Percentiles rank a stretch among this genome's conserved stretches.
phyloP scores from a whole-genome alignment of 23 tunicate species.

The Oikopleura dioica region DNA sequence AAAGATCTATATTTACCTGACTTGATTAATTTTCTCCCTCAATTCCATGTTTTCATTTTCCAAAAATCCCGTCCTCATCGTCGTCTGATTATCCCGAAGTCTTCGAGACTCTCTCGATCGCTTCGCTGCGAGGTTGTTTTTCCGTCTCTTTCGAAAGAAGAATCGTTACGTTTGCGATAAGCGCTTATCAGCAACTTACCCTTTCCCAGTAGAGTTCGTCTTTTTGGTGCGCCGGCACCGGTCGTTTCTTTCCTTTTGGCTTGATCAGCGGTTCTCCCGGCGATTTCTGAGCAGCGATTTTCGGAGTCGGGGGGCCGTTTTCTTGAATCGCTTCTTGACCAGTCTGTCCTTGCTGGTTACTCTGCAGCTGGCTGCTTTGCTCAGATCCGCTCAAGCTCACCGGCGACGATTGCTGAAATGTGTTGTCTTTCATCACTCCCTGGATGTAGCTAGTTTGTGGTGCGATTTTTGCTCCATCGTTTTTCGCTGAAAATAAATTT shows the following conservation, averaged over 20 bases:
- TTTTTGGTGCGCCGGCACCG: background rate
- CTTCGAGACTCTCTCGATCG: background rate
- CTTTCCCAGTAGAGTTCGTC: background rate
- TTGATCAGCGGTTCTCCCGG: too few species aligned
- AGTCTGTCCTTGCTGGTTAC: too few species aligned
- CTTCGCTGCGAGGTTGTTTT: slow-evolving; percentile 5
- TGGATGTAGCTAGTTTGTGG: too few species aligned
- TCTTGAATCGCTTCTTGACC: too few species aligned
- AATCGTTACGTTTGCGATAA: background rate
- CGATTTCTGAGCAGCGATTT: too few species aligned
- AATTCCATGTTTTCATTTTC: background rate
- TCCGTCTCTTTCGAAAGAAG: background rate
- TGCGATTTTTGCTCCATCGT: too few species aligned
- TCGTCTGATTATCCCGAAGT: background rate
- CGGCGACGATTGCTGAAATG: too few species aligned
- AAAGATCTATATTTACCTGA: background rate
- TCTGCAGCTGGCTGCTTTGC: too few species aligned
- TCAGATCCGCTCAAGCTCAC: too few species aligned
- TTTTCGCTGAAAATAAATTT: too few species aligned
- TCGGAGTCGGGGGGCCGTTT: too few species aligned
- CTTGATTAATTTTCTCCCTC: slow-evolving; percentile 2
- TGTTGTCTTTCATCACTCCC: too few species aligned
- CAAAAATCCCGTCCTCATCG: background rate
- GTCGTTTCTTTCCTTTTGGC: background rate
- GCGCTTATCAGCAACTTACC: background rate